Evolutionary conservation across 2,797 vertebrate species (phyloP), one percentile per base, ranked within the genome.

Genomic region (Sebastes jordani): DNA sequence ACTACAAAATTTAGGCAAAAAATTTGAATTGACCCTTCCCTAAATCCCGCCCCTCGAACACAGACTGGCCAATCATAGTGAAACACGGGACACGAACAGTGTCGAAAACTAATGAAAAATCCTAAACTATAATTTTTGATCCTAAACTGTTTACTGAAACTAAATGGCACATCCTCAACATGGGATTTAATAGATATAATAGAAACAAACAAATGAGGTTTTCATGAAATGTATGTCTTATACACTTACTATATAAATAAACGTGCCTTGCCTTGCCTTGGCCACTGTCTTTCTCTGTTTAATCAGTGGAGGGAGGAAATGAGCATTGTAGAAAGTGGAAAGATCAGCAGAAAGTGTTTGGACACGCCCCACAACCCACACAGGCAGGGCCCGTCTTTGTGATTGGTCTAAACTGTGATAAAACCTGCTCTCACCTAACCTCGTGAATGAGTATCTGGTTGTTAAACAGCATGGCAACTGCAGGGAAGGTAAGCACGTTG

Each of bases 401-500:
- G 71, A 84, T 70, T 86, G 74, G 79, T 69, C 25, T 1, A 56
- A 55, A 65, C 61, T 2, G 0, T 38, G 71, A 82, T 71, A 89
- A 78, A 4, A 8, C 16, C 7, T 11, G 3, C 10, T 11, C 11
- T 71, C 3, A 18, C 16, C 32, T 73, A n/a, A 78, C 23, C 59
- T 32, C 27, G 20, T 3, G 49, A 72, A 59, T 3, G 6, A 27
- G 23, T 16, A 6, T 65, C 18, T 2, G 11, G 5, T 30, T 61
- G 52, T 58, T 49, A 72, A 42, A 73, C 76, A 82, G 8, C 76
- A 89, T 90, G 86, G 73, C 72, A 29, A 82, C 83, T 3, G 11
- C 55, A 74, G 85, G 76, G 13, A 82, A 71, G 84, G 88, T 91
- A 83, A 83, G 85, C 11, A 23, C 5, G 1, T 62, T 23, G 16